Conservation (phyloP, 2,113 vertebrate genomes). For the Scatophagus argus region DNA sequence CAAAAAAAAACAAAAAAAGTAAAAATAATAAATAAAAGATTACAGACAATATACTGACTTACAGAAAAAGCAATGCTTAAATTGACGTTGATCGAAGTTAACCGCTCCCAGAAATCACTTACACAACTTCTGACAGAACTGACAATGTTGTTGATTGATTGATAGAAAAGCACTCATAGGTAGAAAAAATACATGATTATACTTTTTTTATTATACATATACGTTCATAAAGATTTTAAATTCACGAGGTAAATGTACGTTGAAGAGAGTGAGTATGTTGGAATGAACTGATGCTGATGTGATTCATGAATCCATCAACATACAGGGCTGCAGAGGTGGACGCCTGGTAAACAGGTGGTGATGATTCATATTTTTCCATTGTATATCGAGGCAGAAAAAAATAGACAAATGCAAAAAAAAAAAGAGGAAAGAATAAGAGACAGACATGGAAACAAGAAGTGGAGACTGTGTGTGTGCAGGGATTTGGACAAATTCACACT, state of each 20-base stretch:
- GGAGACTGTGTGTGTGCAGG: neutral
- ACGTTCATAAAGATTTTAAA: neutral
- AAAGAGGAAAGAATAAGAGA: neutral
- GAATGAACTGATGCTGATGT: neutral
- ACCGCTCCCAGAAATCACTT: neutral
- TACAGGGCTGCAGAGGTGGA: neutral
- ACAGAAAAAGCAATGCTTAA: neutral
- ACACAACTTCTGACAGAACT: neutral
- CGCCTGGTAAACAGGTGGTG: neutral
- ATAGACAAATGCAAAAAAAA: neutral
- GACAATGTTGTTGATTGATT: neutral
- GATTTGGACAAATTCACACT: slow-evolving; percentile 41
- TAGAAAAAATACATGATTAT: too few relatives aligned
- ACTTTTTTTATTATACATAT: too few relatives aligned
- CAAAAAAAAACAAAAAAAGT: too few relatives aligned
- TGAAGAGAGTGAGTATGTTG: neutral
- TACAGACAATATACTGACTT: neutral
- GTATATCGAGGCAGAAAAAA: neutral
- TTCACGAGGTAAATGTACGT: neutral
- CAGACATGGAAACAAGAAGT: slow-evolving; percentile 17
- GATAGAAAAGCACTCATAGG: neutral
- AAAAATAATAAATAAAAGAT: too few relatives aligned
- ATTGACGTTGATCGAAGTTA: neutral
- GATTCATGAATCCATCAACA: neutral
- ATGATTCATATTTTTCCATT: slow-evolving; percentile 13